Percentiles rank a stretch among this genome's conserved stretches.
Evolutionary conservation across 2,113 vertebrate genomes (phyloP).

Genomic region (Morone chrysops): DNA sequence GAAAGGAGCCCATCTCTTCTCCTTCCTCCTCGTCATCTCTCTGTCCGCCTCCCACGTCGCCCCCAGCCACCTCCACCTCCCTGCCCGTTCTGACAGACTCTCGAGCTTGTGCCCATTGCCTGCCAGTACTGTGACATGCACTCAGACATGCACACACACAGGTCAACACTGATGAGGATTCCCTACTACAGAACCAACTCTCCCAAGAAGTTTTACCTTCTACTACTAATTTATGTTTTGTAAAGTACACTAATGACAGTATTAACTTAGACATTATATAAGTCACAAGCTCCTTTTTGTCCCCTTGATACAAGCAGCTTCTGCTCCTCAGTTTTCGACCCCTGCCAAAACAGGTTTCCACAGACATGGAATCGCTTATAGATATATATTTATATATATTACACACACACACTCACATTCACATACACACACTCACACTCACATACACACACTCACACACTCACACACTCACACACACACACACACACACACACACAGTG

Average conservation of each 20-base stretch:
- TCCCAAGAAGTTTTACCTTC: conserved; percentile 68
- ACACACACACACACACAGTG: conserved; percentile 50
- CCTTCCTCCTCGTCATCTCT: conserved; percentile 78
- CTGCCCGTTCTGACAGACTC: conserved; percentile 67
- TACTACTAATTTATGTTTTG: conserved; percentile 81
- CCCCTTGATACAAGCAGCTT: conserved; percentile 63
- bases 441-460: conserved; percentile 31
- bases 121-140: conserved; percentile 62
- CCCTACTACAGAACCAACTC: conserved; percentile 64
- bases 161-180: conserved; percentile 63
- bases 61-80: conserved; percentile 35
- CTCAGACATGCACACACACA: conserved; percentile 41
- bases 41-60: conserved; percentile 68
- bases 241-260: conserved; percentile 81
- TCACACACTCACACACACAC: conserved; percentile 5
- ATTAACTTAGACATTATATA: conserved; percentile 70
- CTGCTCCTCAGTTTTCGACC: conserved; percentile 62
- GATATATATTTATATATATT: conserved; percentile 67
- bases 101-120: conserved; percentile 72
- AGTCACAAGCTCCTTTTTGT: conserved; percentile 53
- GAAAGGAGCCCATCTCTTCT: conserved; percentile 74
- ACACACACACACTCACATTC: conserved; percentile 7
- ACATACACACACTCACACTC: conserved; percentile 24
- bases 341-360: conserved; percentile 68
- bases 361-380: conserved; percentile 64